Base-by-base conservation (phyloP, 2,113 vertebrate genomes). In the Patagioenas fasciata region DNA sequence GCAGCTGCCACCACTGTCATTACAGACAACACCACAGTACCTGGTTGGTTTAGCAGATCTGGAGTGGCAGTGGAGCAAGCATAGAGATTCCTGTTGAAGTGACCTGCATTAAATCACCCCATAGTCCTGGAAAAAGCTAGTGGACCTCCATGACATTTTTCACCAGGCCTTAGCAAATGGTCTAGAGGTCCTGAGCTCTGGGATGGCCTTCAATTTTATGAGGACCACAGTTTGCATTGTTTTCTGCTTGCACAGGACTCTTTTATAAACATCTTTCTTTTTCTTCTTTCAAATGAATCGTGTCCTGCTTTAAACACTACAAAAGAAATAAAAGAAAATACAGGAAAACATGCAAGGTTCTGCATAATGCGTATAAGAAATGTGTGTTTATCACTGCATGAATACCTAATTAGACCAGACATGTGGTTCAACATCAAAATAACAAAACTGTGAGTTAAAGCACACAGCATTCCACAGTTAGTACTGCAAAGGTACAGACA, bases 391-490 rank as follows among this genome's bases (percentile, higher is more conserved):
- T 78, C 82, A 72, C 58, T 93, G 51, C 67, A 69, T 84, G 72
- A 94, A 93, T 84, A 65, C 72, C 40, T 94, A 93, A 93, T 96
- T 96, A 93, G 65, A 89, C 44, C 65, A 95, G 91, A 64, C 42
- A 44, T 10, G 44, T 67, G 94, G 42, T 73, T 94, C 69, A 88
- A 53, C 85, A 86, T 88, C 80, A 93, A 95, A 93, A 80, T 0
- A 80, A 19, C 53, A 84, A 72, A 92, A 75, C 11, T 50, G 56
- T 0, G 15, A 85, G 88, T 88, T 93, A 93, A 96, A 86, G 32
- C 69, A 65, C 50, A 42, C 51, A 85, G 44, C 36, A 65, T 56
- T 84, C 89, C 56, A 61, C 0, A 3, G 75, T 44, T 83, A 74
- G 57, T 10, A 65, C 65, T 69, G 90, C 53, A 75, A 79, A 88